Evolutionary conservation across 2,888 invertebrate species (phyloP).

Genomic region (Eupithecia abbreviata): DNA sequence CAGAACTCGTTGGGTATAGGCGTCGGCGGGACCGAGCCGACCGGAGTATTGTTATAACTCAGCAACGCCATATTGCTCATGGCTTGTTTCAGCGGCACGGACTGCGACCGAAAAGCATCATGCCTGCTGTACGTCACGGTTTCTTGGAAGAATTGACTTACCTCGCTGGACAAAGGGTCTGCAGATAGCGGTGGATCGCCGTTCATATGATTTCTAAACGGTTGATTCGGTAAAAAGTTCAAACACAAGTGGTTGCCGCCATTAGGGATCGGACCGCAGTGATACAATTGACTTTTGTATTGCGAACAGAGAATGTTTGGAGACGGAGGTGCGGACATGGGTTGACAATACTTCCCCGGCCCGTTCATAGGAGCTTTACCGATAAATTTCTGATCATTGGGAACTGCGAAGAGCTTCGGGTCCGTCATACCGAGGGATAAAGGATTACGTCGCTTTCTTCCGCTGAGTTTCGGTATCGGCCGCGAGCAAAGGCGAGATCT

Average conservation of each 20-base stretch:
- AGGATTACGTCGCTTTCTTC: slow-evolving; percentile 69
- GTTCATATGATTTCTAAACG: slow-evolving; percentile 76
- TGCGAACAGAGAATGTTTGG: slow-evolving; percentile 81
- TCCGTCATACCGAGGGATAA: slow-evolving; percentile 67
- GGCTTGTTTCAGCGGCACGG: slow-evolving; percentile 89
- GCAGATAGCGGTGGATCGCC: slow-evolving; percentile 77
- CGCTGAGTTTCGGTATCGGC: slow-evolving; percentile 75
- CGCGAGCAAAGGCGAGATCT: slow-evolving; percentile 85
- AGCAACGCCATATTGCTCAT: slow-evolving; percentile 69
- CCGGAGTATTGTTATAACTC: slow-evolving; percentile 82
- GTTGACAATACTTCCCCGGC: slow-evolving; percentile 73
- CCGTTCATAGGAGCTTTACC: slow-evolving; percentile 62
- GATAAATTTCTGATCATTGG: slow-evolving; percentile 75
- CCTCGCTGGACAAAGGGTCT: slow-evolving; percentile 83
- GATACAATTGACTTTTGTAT: slow-evolving; percentile 79
- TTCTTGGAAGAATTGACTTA: slow-evolving; percentile 85
- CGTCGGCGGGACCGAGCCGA: slow-evolving; percentile 87
- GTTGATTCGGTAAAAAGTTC: slow-evolving; percentile 72
- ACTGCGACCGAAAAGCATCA: slow-evolving; percentile 87
- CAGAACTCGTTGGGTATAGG: slow-evolving; percentile 89
- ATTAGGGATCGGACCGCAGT: slow-evolving; percentile 70
- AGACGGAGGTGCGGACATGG: slow-evolving; percentile 88
- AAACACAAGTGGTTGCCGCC: slow-evolving; percentile 75
- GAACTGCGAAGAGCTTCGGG: slow-evolving; percentile 73
- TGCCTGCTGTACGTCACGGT: slow-evolving; percentile 71